Evolutionary conservation across 2,888 invertebrate genomes (phyloP).

Genomic region (Abrostola tripartita): DNA sequence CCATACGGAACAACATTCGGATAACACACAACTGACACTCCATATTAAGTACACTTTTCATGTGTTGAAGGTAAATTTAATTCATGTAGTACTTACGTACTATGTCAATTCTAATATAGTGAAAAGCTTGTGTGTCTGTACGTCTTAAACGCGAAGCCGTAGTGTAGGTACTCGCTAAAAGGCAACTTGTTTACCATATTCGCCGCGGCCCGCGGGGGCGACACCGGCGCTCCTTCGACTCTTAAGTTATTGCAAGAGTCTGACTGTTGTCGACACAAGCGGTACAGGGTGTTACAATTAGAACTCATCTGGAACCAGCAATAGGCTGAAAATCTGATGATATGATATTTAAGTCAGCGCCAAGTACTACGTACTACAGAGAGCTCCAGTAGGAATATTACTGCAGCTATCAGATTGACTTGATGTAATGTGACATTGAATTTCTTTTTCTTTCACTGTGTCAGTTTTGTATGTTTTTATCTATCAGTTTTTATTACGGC

Average conservation of each 20-base stretch:
- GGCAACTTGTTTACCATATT: constrained; percentile 70
- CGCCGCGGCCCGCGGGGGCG: constrained; percentile 42
- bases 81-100: no score
- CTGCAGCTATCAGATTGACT: no score
- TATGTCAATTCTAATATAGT: no score
- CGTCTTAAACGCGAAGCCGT: constrained; percentile 59
- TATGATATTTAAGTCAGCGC: no score
- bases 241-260: constrained; percentile 31
- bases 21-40: neutral
- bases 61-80: neutral
- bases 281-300: neutral
- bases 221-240: constrained; percentile 25
- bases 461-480: neutral
- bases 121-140: constrained; percentile 31
- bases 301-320: neutral
- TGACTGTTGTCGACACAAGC: constrained; percentile 22
- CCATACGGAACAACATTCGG: constrained; percentile 2
- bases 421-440: no score
- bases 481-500: neutral
- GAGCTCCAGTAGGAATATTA: no score
- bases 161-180: constrained; percentile 71
- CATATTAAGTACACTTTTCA: constrained; percentile 1
- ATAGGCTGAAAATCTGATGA: no score
- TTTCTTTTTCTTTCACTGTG: neutral
- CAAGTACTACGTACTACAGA: no score